Conservation (phyloP, 2,797 vertebrate species). For the Malacoraja senta region DNA sequence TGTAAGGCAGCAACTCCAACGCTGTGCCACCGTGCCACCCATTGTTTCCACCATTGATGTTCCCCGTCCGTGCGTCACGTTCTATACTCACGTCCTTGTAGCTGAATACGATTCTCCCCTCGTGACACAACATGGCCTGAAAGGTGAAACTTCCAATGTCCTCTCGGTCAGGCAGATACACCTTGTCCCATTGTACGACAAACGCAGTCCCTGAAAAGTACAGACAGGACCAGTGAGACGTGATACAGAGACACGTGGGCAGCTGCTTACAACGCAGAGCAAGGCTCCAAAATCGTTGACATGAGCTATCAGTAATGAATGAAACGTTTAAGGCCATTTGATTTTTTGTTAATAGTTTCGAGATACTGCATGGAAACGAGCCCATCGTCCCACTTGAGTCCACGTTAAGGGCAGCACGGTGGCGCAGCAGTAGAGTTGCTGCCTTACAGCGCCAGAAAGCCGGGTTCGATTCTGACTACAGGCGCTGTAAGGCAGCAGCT, state of each 20-base stretch:
- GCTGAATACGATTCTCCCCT: slow-evolving; percentile 78
- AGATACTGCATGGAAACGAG: too few species aligned
- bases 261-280: not conserved
- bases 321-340: not conserved
- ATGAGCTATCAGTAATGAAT: not conserved
- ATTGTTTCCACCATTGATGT: not conserved
- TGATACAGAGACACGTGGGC: not conserved
- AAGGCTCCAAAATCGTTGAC: not conserved
- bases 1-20: too few species aligned
- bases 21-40: too few species aligned
- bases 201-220: slow-evolving; percentile 69
- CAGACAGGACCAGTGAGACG: not conserved
- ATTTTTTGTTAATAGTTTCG: too few species aligned
- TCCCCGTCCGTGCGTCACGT: not conserved
- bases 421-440: too few species aligned
- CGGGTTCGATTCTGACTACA: too few species aligned
- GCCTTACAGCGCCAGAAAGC: too few species aligned
- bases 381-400: too few species aligned
- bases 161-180: slow-evolving; percentile 78
- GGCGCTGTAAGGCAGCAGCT: too few species aligned
- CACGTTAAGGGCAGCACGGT: too few species aligned
- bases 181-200: slow-evolving; percentile 88
- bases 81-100: slow-evolving; percentile 72
- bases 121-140: slow-evolving; percentile 73
- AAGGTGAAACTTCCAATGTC: slow-evolving; percentile 80